Evolutionary conservation across 2,888 invertebrate genomes (phyloP), one percentile per base, ranked within the genome.

Genomic region (Biston stratarius): DNA sequence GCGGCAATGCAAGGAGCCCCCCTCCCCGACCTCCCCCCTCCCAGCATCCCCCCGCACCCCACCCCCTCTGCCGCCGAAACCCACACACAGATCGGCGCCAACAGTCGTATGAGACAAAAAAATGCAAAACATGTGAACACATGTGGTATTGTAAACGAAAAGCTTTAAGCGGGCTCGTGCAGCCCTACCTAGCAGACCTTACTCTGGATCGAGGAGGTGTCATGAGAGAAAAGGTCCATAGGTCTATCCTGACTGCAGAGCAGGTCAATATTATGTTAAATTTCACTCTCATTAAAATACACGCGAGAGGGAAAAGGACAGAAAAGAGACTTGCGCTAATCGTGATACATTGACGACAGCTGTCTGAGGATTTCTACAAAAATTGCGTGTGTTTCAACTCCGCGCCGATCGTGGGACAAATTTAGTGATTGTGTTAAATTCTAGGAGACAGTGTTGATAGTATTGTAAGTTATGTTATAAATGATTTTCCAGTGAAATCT

Each of bases 51-150:
- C 85, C 8, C 86, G 87, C 76, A 79, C 83, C 0, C 90, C 89
- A 6, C 91, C 89, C 33, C 90, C 90, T 6, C 84, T 88, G 42
- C 91, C 91, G 6, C 92, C 91, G 55, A 91, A 90, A 57, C 91
- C 91, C 7, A 14, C 85, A 5, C 85, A 79, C 44, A 74, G 89
- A 8, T 62, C 80, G 34, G 78, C 87, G 6, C 89, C 91, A 71
- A 86, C 91, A 5, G 77, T 87, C 70, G 88, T 87, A 44, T 89
- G 88, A 88, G 48, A 86, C 87, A 49, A 34, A 5, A 33, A 11
- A 36, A 0, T 9, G 0, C 15, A 38, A 38, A 12, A 11, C 34
- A 24, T 24, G 15, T 11, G 7, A 12, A 24, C 15, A 15, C 9
- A 24, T 34, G 51, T 34, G 33, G 34, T 34, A 34, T 34, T 6